phyloP scores from a whole-genome alignment of 2,888 invertebrate species.

The Caenorhabditis panamensis region DNA sequence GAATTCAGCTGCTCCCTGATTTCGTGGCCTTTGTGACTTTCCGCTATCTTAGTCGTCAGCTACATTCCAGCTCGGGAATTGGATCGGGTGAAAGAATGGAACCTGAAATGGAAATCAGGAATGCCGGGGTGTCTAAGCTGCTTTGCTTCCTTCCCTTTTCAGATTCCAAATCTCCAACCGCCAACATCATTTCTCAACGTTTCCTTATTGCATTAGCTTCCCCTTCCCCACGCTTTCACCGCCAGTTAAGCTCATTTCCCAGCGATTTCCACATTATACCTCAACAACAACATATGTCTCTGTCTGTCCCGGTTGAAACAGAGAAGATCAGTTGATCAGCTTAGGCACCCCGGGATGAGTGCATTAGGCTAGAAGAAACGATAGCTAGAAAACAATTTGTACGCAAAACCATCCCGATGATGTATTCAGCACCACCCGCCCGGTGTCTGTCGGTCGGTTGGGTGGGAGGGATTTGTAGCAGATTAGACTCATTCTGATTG shows the following conservation, averaged over 20 bases:
- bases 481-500: slow-evolving; percentile 19
- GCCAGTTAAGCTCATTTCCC: slow-evolving; percentile 11
- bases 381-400: neutral
- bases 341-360: neutral
- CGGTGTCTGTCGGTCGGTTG: neutral
- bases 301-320: no score
- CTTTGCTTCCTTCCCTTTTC: slow-evolving; percentile 6
- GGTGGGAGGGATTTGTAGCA: slow-evolving; percentile 32
- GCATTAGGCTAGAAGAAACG: neutral
- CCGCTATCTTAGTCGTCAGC: no score
- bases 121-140: slow-evolving; percentile 19
- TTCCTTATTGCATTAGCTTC: slow-evolving; percentile 56
- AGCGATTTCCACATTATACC: neutral
- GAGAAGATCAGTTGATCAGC: neutral
- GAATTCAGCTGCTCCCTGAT: neutral
- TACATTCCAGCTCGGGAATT: no score
- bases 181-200: slow-evolving; percentile 46
- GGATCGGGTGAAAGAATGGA: slow-evolving; percentile 33
- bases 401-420: neutral
- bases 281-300: neutral
- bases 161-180: slow-evolving; percentile 27
- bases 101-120: neutral
- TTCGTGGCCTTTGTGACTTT: neutral
- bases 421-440: slow-evolving; percentile 13
- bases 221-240: neutral